Conservation (phyloP, 2,113 vertebrate species). For the Oenanthe oenanthe region DNA sequence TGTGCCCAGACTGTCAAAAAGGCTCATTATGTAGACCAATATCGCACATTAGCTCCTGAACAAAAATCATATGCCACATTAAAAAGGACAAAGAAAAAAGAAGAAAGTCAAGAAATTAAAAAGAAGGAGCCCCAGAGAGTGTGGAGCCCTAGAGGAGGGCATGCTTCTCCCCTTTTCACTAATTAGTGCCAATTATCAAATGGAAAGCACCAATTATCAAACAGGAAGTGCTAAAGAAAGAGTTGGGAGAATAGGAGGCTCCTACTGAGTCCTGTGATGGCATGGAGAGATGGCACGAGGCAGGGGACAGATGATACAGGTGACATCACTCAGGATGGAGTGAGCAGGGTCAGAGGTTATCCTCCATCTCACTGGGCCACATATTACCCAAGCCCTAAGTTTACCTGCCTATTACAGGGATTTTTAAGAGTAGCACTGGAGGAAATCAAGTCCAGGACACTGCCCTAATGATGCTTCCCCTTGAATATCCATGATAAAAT, state of each 20-base stretch:
- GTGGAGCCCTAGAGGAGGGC: background rate
- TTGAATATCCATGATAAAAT: background rate
- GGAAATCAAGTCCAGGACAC: background rate
- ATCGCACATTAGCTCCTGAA: constrained; percentile 26
- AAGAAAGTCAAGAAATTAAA: background rate
- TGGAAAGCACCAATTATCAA: background rate
- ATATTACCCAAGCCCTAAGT: background rate
- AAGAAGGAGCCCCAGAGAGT: background rate
- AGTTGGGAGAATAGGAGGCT: background rate
- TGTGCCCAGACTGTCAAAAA: constrained; percentile 40
- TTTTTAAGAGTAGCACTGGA: background rate
- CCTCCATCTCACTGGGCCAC: background rate
- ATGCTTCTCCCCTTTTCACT: background rate
- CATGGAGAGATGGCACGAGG: background rate
- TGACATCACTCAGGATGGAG: background rate
- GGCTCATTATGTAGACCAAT: constrained; percentile 42
- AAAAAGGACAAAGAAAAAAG: background rate
- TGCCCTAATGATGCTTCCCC: background rate
- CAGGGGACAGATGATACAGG: background rate
- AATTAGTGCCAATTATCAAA: constrained; percentile 22
- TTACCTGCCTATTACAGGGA: rapidly evolving
- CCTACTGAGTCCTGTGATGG: background rate
- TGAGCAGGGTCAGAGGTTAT: background rate
- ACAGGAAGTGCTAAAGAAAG: background rate
- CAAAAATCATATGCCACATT: background rate